These are phyloP conservation scores for Parascotia fuliginaria DNA, from an alignment of 2,888 invertebrate genomes.

Conservation along the genomic window DNA sequence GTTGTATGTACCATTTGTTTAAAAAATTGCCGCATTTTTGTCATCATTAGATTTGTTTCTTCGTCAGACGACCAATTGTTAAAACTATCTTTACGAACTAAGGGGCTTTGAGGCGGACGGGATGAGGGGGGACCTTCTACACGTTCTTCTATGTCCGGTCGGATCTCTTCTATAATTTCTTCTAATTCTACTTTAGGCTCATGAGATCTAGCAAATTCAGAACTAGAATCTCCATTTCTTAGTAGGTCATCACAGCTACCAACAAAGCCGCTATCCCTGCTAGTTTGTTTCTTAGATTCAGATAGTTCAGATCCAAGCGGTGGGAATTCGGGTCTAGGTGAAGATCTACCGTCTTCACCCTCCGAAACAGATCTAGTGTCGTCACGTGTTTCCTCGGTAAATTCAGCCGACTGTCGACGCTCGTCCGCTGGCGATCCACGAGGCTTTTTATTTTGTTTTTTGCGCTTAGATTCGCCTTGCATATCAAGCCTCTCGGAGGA, in stretches of 20 bases:
- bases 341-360: constrained; percentile 88
- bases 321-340: constrained; percentile 89
- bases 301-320: constrained; percentile 85
- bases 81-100: constrained; percentile 95
- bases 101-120: constrained; percentile 81
- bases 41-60: constrained; percentile 98
- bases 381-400: constrained; percentile 86
- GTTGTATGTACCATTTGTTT: constrained; percentile 94
- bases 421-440: constrained; percentile 87
- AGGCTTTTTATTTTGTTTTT: constrained; percentile 91
- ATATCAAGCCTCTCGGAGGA: constrained; percentile 90
- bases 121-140: constrained; percentile 82
- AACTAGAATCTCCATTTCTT: constrained; percentile 86
- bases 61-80: constrained; percentile 98
- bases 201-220: constrained; percentile 80
- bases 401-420: constrained; percentile 87
- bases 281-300: constrained; percentile 91
- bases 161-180: constrained; percentile 86
- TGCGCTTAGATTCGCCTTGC: constrained; percentile 93
- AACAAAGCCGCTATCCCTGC: constrained; percentile 94
- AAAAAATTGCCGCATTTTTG: constrained; percentile 96
- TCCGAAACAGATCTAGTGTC: constrained; percentile 87
- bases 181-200: constrained; percentile 86
- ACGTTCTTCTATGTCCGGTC: constrained; percentile 82
- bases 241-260: constrained; percentile 95